A percentile compares a stretch with the other conserved stretches of the same genome.
Conservation (phyloP, 1,140 invertebrate species). For the Macrostomum lignano region DNA sequence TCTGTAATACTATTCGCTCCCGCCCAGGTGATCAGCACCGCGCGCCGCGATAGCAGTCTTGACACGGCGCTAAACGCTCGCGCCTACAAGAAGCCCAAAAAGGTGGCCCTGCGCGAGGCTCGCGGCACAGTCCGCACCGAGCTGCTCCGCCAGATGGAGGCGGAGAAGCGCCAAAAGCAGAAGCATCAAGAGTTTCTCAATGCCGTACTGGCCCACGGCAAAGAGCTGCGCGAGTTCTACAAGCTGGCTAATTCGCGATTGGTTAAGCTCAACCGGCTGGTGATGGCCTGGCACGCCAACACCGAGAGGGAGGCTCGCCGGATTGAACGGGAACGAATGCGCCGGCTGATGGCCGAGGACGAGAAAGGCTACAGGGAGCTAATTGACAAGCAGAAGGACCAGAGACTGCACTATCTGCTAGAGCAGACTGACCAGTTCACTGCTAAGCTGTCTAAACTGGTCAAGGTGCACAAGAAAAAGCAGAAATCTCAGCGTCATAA, state of each 20-base stretch:
- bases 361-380: slow-evolving; percentile 49
- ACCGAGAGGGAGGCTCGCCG: slow-evolving; percentile 85
- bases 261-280: slow-evolving; percentile 64
- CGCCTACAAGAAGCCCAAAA: slow-evolving; percentile 56
- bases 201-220: slow-evolving; percentile 74
- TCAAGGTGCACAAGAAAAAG: slow-evolving; percentile 21
- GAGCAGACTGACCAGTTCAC: slow-evolving; percentile 97
- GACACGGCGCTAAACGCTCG: slow-evolving; percentile 87
- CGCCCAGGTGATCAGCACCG: no score
- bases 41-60: slow-evolving; percentile 62
- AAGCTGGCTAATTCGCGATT: slow-evolving; percentile 57
- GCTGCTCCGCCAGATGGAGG: slow-evolving; percentile 88
- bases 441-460: slow-evolving; percentile 73
- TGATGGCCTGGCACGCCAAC: slow-evolving; percentile 81
- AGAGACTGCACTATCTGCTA: slow-evolving; percentile 74
- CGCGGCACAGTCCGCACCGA: slow-evolving; percentile 86
- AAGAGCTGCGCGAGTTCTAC: slow-evolving; percentile 77
- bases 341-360: slow-evolving; percentile 53
- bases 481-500: slow-evolving; percentile 18
- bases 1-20: no score
- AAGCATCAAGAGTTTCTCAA: slow-evolving; percentile 69
- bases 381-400: slow-evolving; percentile 99
- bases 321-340: slow-evolving; percentile 92
- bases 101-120: slow-evolving; percentile 72
- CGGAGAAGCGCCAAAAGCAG: slow-evolving; percentile 67